phyloP scores from a whole-genome alignment of 1,140 invertebrate genomes.

The Holotrichia oblita region DNA sequence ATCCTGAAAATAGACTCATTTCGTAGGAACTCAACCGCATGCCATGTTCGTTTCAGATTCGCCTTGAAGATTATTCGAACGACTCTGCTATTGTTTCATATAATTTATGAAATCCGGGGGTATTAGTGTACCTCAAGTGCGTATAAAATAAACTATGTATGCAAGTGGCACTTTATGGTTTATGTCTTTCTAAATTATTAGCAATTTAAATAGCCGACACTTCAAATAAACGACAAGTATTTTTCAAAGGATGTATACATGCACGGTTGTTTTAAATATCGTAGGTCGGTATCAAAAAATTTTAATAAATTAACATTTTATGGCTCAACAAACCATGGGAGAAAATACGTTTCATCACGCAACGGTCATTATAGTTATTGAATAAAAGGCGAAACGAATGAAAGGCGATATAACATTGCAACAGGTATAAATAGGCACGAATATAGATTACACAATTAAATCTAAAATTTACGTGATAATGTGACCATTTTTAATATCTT shows the following conservation, averaged over 20 bases:
- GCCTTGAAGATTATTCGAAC: neutral
- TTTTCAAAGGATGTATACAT: neutral
- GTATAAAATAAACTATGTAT: neutral
- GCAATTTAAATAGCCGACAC: conserved; percentile 16
- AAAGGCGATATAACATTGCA: neutral
- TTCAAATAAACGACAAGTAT: neutral
- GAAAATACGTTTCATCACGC: conserved; percentile 19
- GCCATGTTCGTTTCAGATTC: too few relatives aligned
- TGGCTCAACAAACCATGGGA: neutral
- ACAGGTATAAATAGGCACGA: neutral
- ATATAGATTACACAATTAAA: too few relatives aligned
- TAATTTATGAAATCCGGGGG: neutral
- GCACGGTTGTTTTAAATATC: conserved; percentile 7
- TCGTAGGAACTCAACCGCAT: too few relatives aligned
- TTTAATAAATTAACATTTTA: conserved; percentile 22
- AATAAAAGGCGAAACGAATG: neutral
- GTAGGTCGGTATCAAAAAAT: conserved; percentile 4
- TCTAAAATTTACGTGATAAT: too few relatives aligned
- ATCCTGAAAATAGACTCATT: too few relatives aligned
- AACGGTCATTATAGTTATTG: neutral
- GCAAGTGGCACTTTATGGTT: neutral
- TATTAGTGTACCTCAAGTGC: neutral
- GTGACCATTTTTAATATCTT: too few relatives aligned
- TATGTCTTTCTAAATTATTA: neutral
- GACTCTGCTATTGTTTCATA: neutral